A percentile compares a stretch with the other conserved stretches of the same genome.
Evolutionary conservation across 2,113 vertebrate species (phyloP).

Genomic region (Brachirus orientalis): DNA sequence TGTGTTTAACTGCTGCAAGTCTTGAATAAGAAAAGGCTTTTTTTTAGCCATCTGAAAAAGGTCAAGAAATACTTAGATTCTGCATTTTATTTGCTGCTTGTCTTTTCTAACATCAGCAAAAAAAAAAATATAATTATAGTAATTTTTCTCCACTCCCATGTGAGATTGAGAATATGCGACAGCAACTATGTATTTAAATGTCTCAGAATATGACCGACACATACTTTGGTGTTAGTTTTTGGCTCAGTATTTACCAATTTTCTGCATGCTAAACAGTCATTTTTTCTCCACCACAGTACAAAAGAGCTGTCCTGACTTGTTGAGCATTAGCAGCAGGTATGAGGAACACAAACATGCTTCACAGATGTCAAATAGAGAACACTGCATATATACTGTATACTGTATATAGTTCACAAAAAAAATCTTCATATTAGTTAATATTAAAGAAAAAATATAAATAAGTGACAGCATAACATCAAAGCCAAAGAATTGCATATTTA

Average conservation of each 20-base stretch:
- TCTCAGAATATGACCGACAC: background rate
- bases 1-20: background rate
- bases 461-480: no score
- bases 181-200: background rate
- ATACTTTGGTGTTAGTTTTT: background rate
- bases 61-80: no score
- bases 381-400: no score
- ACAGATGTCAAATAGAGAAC: background rate
- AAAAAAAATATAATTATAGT: slow-evolving; percentile 2
- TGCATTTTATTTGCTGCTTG: background rate
- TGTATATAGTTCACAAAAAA: no score
- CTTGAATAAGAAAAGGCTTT: background rate
- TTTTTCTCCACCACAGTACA: no score
- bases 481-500: no score
- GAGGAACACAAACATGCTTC: background rate
- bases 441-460: no score
- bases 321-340: background rate
- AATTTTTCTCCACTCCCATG: slow-evolving; percentile 1
- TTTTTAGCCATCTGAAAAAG: no score
- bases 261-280: no score
- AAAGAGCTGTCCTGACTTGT: slow-evolving; percentile 33
- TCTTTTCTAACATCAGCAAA: no score
- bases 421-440: no score
- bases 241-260: background rate
- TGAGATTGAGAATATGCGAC: background rate